These are phyloP conservation scores for Megalops cyprinoides DNA, from an alignment of 2,797 vertebrate genomes.

Conservation along the genomic window DNA sequence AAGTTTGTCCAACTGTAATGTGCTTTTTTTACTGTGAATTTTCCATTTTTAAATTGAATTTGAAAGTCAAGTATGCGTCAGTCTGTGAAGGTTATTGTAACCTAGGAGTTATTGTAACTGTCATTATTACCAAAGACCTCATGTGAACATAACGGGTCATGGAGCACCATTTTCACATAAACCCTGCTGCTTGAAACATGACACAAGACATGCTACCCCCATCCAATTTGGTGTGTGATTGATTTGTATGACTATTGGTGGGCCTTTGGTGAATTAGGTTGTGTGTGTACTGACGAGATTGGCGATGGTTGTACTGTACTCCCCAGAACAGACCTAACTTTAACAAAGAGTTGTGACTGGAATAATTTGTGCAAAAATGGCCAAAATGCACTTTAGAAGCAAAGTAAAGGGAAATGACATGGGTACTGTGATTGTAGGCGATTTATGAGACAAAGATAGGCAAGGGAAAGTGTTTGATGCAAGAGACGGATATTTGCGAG, in stretches of 20 bases:
- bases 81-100: no score
- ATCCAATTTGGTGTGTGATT: background rate
- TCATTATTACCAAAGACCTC: background rate
- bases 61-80: background rate
- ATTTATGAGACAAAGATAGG: slow-evolving; percentile 13
- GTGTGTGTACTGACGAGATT: background rate
- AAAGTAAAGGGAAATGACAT: slow-evolving; percentile 24
- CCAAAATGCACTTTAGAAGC: background rate
- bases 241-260: background rate
- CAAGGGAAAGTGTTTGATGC: slow-evolving; percentile 44
- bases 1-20: background rate
- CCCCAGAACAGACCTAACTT: background rate
- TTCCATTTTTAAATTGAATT: background rate
- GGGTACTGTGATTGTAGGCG: slow-evolving; percentile 7
- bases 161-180: background rate
- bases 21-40: background rate
- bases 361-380: background rate
- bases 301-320: background rate
- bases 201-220: background rate
- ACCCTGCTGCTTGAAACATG: background rate
- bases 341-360: background rate
- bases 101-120: background rate
- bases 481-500: slow-evolving; percentile 12
- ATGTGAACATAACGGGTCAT: background rate
- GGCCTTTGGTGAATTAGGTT: background rate